Base-by-base conservation (phyloP, 2,113 vertebrate species). In the Thalassarche chlororhynchos region DNA sequence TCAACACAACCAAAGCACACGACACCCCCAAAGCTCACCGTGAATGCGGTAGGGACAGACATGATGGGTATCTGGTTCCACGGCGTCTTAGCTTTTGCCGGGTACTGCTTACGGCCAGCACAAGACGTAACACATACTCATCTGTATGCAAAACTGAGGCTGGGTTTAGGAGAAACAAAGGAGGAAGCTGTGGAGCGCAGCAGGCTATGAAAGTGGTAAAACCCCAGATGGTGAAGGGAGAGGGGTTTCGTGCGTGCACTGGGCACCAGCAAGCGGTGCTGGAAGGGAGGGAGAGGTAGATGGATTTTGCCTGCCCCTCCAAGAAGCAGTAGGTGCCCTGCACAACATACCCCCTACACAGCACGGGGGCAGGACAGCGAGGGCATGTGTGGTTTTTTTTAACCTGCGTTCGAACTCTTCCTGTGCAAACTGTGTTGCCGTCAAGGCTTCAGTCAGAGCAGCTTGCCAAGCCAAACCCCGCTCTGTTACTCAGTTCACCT, bases 131-230 rank as follows among this genome's bases (percentile, higher is more conserved):
- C 51, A 28, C 29, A 2, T 3, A 19, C 12, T 62, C 84, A 72
- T 71, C 84, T 82, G 52, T 24, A 91, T 85, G 87, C 44, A 89
- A 52, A 87, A 75, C 65, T 31, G 28, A 52, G 34, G 20, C 61
- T 75, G 65, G 57, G 12, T 51, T 91, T 82, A 36, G 61, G 70
- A 85, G 61, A 78, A 60, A 90, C 46, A 90, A 93, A 93, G 47
- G 61, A 87, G 51, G 52, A 90, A 93, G 92, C 87, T 90, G 87
- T 55, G 87, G 40, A 91, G 51, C 1, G 10, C 70, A 90, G n/a
- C 52, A 68, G 74, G 47, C 61, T 84, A 12, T 6, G 5, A 38
- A 49, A 84, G 34, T 47, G 40, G 28, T 72, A 79, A 83, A 81
- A 84, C 7, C 40, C 57, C 52, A 81, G 46, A 34, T 14, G 60